phyloP scores from a whole-genome alignment of 2,888 invertebrate genomes.

The Leistus spinibarbis region DNA sequence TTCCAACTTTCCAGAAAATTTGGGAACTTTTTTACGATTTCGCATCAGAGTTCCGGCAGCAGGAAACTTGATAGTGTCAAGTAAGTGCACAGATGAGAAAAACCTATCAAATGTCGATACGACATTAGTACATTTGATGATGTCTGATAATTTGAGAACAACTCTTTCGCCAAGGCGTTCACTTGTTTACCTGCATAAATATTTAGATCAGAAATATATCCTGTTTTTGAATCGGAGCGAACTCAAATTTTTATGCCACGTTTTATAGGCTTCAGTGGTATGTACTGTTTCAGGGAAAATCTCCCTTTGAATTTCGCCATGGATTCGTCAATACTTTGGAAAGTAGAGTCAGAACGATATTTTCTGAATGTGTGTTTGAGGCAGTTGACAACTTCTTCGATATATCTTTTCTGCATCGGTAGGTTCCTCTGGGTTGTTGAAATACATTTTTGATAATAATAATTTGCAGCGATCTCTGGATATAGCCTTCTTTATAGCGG shows the following conservation, averaged over 20 bases:
- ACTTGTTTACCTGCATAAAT: not conserved
- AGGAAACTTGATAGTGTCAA: conserved; percentile 14
- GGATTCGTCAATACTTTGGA: not conserved
- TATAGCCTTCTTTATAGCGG: conserved; percentile 41
- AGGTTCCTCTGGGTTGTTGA: conserved; percentile 37
- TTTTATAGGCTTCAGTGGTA: not conserved
- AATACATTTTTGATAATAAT: conserved; percentile 42
- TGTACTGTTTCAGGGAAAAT: not conserved
- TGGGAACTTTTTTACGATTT: conserved; percentile 33
- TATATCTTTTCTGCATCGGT: not conserved
- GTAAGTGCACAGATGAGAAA: conserved; percentile 9
- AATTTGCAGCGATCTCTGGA: conserved; percentile 40
- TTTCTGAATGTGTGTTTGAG: not conserved
- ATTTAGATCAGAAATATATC: not conserved
- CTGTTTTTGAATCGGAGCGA: not conserved
- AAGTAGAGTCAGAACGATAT: not conserved
- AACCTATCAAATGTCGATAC: conserved; percentile 9
- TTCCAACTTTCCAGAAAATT: conserved; percentile 24
- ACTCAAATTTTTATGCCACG: not conserved
- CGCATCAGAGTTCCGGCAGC: conserved; percentile 30
- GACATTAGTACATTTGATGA: not conserved
- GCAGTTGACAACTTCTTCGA: not conserved
- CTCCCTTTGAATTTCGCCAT: conserved; percentile 3
- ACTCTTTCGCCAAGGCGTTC: not conserved
- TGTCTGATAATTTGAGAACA: conserved; percentile 10